phyloP scores from a whole-genome alignment of 2,888 invertebrate species.

The Hoplodrina ambigua region DNA sequence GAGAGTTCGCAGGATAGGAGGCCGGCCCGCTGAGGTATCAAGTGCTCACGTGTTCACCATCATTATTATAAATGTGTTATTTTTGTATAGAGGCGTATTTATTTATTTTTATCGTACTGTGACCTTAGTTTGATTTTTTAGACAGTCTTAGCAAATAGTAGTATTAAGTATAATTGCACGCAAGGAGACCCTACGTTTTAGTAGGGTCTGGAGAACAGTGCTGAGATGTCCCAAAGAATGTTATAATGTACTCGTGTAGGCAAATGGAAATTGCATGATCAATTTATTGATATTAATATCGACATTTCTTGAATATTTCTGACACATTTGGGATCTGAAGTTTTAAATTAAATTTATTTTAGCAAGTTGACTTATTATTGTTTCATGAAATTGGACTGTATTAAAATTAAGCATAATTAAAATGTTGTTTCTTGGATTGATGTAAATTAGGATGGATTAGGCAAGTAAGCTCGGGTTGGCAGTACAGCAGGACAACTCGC shows the following conservation, averaged over 20 bases:
- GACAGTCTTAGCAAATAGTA: conserved; percentile 86
- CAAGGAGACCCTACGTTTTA: conserved; percentile 88
- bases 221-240: conserved; percentile 89
- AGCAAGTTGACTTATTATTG: conserved; percentile 63
- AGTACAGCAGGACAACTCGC: conserved; percentile 71
- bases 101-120: conserved; percentile 86
- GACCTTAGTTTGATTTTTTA: conserved; percentile 83
- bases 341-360: conserved; percentile 67
- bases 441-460: conserved; percentile 77
- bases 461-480: conserved; percentile 79
- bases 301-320: conserved; percentile 59
- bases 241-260: conserved; percentile 78
- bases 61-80: conserved; percentile 82
- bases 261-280: conserved; percentile 71
- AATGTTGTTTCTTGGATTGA: conserved; percentile 79
- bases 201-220: conserved; percentile 86
- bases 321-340: conserved; percentile 75
- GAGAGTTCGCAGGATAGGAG: conserved; percentile 60
- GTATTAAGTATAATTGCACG: conserved; percentile 83
- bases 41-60: conserved; percentile 88
- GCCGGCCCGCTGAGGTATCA: conserved; percentile 73
- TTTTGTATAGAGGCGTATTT: conserved; percentile 90
- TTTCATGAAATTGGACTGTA: conserved; percentile 74
- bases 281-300: conserved; percentile 66
- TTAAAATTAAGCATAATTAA: conserved; percentile 72